Conservation (phyloP, 2,113 vertebrate genomes). For the Cephalopterus ornatus region DNA sequence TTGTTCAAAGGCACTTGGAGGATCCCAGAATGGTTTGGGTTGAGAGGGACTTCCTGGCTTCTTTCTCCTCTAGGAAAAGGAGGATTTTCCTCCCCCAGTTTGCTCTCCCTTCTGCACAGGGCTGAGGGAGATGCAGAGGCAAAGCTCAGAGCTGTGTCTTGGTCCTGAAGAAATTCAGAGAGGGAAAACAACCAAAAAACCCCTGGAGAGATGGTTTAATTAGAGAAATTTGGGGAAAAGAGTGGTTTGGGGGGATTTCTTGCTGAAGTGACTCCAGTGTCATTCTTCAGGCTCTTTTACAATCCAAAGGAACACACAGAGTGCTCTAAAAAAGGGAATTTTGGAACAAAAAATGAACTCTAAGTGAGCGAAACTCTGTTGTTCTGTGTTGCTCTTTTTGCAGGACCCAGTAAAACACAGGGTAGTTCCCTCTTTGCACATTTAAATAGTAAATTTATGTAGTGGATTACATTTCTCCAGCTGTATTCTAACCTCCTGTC, state of each 20-base stretch:
- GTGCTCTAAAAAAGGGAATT: neutral
- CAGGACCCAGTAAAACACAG: neutral
- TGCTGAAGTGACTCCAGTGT: neutral
- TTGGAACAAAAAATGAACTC: neutral
- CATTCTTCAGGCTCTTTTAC: neutral
- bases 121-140: neutral
- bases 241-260: neutral
- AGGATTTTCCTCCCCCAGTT: neutral
- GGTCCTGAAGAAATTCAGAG: neutral
- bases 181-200: neutral
- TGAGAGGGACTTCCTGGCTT: neutral
- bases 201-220: neutral
- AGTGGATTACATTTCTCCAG: neutral
- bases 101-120: neutral
- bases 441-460: neutral
- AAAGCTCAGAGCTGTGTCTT: neutral
- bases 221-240: neutral
- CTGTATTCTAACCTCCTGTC: neutral
- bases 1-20: neutral
- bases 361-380: neutral
- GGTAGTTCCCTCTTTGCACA: neutral
- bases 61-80: neutral
- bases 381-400: neutral
- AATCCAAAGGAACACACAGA: neutral
- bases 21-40: neutral